phyloP scores from a whole-genome alignment of 2,113 vertebrate species.

The Centropus bengalensis region DNA sequence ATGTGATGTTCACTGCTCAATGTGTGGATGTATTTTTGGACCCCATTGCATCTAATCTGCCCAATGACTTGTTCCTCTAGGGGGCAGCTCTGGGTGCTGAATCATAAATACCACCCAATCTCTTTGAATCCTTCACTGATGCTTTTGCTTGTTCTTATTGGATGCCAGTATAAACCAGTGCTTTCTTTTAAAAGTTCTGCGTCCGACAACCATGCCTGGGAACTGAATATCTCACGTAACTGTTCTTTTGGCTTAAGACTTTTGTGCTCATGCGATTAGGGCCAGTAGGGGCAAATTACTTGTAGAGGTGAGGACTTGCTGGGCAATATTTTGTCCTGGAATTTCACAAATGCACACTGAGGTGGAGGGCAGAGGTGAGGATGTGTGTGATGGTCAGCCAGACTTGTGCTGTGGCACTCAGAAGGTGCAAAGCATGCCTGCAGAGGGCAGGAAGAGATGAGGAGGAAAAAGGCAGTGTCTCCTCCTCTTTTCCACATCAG shows the following conservation, averaged over 20 bases:
- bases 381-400: not conserved
- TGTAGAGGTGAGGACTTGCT: not conserved
- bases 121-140: not conserved
- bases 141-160: not conserved
- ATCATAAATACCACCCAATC: not conserved
- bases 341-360: not conserved
- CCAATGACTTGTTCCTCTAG: not conserved
- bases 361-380: rapidly evolving
- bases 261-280: rapidly evolving
- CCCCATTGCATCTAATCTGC: not conserved
- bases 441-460: not conserved
- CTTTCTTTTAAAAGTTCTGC: not conserved
- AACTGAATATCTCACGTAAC: not conserved
- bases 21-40: slow-evolving; percentile 26
- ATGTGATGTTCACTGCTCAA: not conserved
- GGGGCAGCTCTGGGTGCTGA: not conserved
- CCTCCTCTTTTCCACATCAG: not conserved
- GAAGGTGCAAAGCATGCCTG: not conserved
- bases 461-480: not conserved
- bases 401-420: not conserved
- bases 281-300: not conserved
- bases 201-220: not conserved
- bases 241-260: not conserved
- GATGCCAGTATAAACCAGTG: not conserved
- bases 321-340: not conserved